Conservation (phyloP, 2,888 invertebrate genomes). For the Aethes cnicana region DNA sequence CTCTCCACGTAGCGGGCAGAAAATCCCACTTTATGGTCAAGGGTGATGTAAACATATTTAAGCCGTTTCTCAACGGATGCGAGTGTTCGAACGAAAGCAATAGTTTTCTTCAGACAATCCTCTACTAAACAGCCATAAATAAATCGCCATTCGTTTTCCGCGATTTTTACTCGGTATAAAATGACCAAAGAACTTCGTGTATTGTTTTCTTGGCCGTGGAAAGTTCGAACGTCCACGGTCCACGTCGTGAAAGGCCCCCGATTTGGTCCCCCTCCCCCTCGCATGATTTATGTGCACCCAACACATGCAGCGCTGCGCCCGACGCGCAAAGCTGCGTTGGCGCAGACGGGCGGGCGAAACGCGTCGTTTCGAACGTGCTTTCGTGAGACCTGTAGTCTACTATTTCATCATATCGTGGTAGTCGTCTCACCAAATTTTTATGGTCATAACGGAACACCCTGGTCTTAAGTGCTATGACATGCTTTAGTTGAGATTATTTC, state of each 20-base stretch:
- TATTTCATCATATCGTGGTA: no score
- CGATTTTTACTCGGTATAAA: constrained; percentile 27
- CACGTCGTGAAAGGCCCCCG: constrained; percentile 67
- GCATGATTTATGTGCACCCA: constrained; percentile 72
- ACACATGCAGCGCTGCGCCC: constrained; percentile 79
- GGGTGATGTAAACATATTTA: no score
- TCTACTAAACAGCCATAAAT: constrained; percentile 14
- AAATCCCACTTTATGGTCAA: no score
- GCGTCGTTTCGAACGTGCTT: constrained; percentile 46
- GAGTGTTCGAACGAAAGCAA: no score
- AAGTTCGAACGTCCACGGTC: constrained; percentile 45
- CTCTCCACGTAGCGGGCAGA: no score
- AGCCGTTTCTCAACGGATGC: no score
- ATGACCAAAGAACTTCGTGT: constrained; percentile 29
- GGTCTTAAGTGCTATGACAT: no score
- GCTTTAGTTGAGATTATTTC: no score
- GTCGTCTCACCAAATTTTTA: no score
- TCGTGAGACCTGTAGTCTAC: neutral
- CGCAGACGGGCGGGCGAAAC: constrained; percentile 48
- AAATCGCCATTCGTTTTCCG: constrained; percentile 21
- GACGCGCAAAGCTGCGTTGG: constrained; percentile 69
- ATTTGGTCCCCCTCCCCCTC: constrained; percentile 54
- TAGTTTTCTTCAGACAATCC: constrained; percentile 11
- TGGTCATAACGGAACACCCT: no score
- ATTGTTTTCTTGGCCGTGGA: constrained; percentile 43